phyloP scores from a whole-genome alignment of 1,140 invertebrate species.

The Aphelinus atriplicis region DNA sequence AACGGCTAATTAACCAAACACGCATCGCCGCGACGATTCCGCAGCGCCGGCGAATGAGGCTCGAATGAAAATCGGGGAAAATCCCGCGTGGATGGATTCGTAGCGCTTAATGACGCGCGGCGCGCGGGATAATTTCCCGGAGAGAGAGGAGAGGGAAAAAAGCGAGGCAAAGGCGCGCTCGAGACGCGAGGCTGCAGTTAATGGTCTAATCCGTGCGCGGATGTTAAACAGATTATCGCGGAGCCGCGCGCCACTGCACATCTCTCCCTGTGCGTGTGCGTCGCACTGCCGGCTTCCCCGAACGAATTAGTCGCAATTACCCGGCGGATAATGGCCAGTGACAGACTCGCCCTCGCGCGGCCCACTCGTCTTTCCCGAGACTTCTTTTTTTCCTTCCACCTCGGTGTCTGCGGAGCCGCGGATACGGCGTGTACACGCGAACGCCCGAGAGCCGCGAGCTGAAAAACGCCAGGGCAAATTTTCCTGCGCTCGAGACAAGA shows the following conservation, averaged over 20 bases:
- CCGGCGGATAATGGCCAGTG: conserved; percentile 41
- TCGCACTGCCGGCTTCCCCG: conserved; percentile 46
- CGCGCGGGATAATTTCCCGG: not conserved
- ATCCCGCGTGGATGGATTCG: not conserved
- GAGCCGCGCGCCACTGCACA: conserved; percentile 28
- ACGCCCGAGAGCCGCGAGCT: not conserved
- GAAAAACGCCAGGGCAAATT: conserved; percentile 14
- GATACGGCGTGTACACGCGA: not conserved
- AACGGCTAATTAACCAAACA: no score
- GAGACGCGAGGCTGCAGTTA: conserved; percentile 41
- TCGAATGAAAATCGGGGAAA: no score
- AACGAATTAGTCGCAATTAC: conserved; percentile 60
- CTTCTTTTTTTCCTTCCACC: conserved; percentile 7
- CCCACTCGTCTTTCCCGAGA: not conserved
- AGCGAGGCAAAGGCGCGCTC: not conserved
- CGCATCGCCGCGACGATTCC: no score
- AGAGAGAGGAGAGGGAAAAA: not conserved
- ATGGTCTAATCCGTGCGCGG: conserved; percentile 60
- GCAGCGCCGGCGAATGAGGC: not conserved
- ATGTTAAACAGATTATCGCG: conserved; percentile 59
- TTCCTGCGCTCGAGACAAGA: not conserved
- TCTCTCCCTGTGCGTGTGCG: conserved; percentile 32
- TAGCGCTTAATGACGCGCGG: conserved; percentile 5
- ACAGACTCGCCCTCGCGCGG: conserved; percentile 3
- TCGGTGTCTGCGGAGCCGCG: no score